Evolutionary conservation across 2,113 vertebrate species (phyloP).

Genomic region (Misgurnus mizolepis): DNA sequence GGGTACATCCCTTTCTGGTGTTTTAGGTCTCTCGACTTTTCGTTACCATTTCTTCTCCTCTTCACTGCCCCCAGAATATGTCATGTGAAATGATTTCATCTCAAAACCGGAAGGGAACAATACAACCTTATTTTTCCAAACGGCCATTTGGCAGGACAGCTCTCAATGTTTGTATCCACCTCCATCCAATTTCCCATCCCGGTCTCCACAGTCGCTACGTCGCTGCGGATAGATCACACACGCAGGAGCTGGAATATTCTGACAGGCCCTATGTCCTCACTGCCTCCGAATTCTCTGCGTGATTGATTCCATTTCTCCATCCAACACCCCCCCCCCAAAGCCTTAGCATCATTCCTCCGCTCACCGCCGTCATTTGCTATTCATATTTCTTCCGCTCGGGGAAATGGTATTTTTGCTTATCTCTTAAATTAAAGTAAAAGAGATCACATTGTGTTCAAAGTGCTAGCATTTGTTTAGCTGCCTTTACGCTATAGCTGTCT

Average conservation of each 20-base stretch:
- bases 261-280: slow-evolving; percentile 59
- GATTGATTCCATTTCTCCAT: slow-evolving; percentile 58
- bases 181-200: slow-evolving; percentile 57
- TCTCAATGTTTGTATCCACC: slow-evolving; percentile 64
- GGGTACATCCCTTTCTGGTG: slow-evolving; percentile 11
- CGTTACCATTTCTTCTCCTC: slow-evolving; percentile 46
- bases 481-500: background rate
- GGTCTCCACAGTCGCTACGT: slow-evolving; percentile 47
- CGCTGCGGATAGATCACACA: slow-evolving; percentile 59
- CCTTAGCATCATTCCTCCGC: slow-evolving; percentile 31
- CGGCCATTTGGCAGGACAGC: slow-evolving; percentile 55
- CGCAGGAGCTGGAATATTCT: slow-evolving; percentile 46
- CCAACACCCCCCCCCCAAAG: slow-evolving; percentile 44
- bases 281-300: slow-evolving; percentile 50
- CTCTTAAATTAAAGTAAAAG: slow-evolving; percentile 50
- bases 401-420: slow-evolving; percentile 38
- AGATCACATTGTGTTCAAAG: slow-evolving; percentile 32
- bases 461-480: slow-evolving; percentile 38
- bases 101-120: slow-evolving; percentile 30
- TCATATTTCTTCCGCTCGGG: slow-evolving; percentile 47
- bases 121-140: slow-evolving; percentile 60
- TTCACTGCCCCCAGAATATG: slow-evolving; percentile 57
- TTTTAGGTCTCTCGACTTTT: slow-evolving; percentile 30
- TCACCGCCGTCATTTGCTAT: slow-evolving; percentile 48
- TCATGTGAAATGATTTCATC: slow-evolving; percentile 68